Base-by-base conservation (phyloP, 92 coral and sea anemone genomes). In the Heliopora coerulea region DNA sequence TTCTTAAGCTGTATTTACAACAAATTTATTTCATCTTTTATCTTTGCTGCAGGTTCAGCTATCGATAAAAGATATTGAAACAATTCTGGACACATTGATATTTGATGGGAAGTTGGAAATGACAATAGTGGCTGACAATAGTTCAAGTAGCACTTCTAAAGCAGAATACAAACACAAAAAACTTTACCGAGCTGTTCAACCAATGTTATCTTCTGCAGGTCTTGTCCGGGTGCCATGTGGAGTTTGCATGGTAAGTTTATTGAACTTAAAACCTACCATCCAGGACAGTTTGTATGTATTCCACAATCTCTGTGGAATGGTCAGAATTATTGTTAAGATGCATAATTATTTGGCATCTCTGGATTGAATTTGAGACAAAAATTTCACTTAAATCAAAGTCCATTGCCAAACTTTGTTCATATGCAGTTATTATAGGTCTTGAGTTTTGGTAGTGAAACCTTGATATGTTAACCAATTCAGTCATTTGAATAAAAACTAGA, bases 171-270 rank as follows among this genome's bases (percentile, higher is more conserved):
- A 31, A 52, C 48, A 82, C 37, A 83, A 83, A 82, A 89, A 78
- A 61, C 83, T 93, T 0, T 93, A 83, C 62, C 88, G 95, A 41
- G 89, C 92, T 17, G 79, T 93, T 35, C 75, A 76, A 7, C 91
- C 96, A 14, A 68, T 93, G 34, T 62, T 88, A 68, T 82, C 88
- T 15, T 79, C 86, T 10, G 84, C 98, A 11, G 96, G 95, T 49
- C 91, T 89, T 41, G 91, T 93, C 88, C 82, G 89, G 35, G 79
- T 88, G 52, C 98, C 98, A 3, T 93, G 98, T 74, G 98, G 98
- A 11, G 84, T 93, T 26, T 93, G 98, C 64, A 96, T 95, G 21
- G 98, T 93, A 69, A 88, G 98, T 65, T 21, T 21, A 20, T n/a
- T n/a, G n/a, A n/a, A n/a, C n/a, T n/a, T n/a, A n/a, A n/a, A n/a